phyloP scores from a whole-genome alignment of 2,113 vertebrate species.

The Zootoca vivipara region DNA sequence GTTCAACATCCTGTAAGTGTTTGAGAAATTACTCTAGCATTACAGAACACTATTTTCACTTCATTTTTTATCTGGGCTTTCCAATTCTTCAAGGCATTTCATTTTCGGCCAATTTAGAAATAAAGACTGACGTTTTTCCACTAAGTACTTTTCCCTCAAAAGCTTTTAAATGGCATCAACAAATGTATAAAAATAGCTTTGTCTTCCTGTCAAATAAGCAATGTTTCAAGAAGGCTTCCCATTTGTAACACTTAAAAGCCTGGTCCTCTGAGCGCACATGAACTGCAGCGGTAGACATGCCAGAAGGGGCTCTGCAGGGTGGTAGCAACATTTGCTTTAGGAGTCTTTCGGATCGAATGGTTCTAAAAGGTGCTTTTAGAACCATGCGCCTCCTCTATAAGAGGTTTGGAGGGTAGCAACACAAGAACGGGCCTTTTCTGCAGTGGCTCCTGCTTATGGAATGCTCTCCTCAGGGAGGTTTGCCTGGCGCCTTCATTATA shows the following conservation, averaged over 20 bases:
- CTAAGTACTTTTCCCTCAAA: neutral
- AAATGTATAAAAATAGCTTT: neutral
- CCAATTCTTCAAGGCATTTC: neutral
- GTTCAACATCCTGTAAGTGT: slow-evolving; percentile 5
- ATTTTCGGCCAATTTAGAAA: slow-evolving; percentile 35
- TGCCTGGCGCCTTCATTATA: too few species aligned
- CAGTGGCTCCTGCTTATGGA: too few species aligned
- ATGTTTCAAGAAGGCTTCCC: neutral
- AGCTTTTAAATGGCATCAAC: neutral
- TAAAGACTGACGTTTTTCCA: neutral
- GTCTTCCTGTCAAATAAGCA: neutral
- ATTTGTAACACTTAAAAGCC: neutral
- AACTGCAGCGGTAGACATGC: neutral
- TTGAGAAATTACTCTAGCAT: slow-evolving; percentile 13
- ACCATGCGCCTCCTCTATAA: too few species aligned
- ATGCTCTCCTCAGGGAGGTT: too few species aligned
- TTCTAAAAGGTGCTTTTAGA: neutral
- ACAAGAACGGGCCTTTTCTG: too few species aligned
- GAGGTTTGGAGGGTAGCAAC: neutral
- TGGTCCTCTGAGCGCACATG: too few species aligned
- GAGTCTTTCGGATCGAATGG: neutral
- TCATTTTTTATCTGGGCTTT: neutral
- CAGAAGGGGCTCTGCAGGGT: neutral
- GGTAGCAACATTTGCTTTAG: neutral
- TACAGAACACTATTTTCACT: slow-evolving; percentile 23